phyloP scores from a whole-genome alignment of 2,113 vertebrate genomes.

The Columba janthina region DNA sequence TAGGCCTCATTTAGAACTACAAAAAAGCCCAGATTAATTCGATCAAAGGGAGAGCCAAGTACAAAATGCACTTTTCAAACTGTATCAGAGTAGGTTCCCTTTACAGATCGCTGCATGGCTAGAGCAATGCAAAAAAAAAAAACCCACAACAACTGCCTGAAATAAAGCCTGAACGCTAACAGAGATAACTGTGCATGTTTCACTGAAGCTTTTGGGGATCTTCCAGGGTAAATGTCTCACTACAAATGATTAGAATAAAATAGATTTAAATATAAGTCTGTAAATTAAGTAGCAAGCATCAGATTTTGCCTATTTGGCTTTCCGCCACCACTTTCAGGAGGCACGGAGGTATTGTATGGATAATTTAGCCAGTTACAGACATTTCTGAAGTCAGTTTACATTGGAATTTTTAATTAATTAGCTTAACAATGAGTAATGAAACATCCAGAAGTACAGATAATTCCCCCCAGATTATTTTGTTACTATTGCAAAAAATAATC shows the following conservation, averaged over 20 bases:
- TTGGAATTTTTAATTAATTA: neutral
- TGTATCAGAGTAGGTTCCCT: constrained; percentile 81
- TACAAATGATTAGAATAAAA: constrained; percentile 62
- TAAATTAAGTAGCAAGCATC: constrained; percentile 45
- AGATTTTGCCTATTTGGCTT: neutral
- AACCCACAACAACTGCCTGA: neutral
- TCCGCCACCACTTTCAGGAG: neutral
- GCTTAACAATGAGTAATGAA: neutral
- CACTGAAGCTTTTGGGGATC: constrained; percentile 37
- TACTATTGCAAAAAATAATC: neutral
- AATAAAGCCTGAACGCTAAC: constrained; percentile 64
- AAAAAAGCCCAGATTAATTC: constrained; percentile 85
- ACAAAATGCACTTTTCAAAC: constrained; percentile 87
- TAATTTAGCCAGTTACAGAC: neutral
- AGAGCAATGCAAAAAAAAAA: constrained; percentile 47
- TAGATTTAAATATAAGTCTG: constrained; percentile 62
- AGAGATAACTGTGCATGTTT: constrained; percentile 63
- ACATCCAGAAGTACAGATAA: neutral
- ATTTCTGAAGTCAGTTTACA: neutral
- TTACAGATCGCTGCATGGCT: constrained; percentile 75
- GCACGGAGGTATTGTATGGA: neutral
- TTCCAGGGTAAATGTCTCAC: constrained; percentile 45
- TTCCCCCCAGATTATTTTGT: neutral
- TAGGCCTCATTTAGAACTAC: constrained; percentile 82
- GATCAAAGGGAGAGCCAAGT: constrained; percentile 84